Evolutionary conservation across 2,888 invertebrate species (phyloP).

Genomic region (Cryptosula pallasiana): DNA sequence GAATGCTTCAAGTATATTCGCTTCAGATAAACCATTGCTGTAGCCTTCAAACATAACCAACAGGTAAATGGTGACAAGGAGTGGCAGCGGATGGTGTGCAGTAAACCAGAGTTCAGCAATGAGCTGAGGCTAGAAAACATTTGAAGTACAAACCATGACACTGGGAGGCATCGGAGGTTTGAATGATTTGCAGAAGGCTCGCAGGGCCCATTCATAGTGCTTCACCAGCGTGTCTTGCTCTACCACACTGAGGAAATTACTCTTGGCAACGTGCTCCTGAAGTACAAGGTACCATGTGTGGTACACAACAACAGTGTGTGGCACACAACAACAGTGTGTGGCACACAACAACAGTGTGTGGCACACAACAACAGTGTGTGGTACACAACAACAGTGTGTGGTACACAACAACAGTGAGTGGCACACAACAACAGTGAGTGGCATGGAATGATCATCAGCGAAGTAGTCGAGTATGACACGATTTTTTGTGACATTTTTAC

Average conservation of each 20-base stretch:
- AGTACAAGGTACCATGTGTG: neutral
- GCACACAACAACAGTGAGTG: too few species aligned
- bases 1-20: conserved; percentile 91
- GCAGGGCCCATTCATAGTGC: conserved; percentile 77
- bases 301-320: too few species aligned
- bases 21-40: conserved; percentile 92
- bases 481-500: too few species aligned
- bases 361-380: too few species aligned
- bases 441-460: too few species aligned
- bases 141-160: conserved; percentile 57
- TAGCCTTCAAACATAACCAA: conserved; percentile 59
- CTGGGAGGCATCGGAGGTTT: conserved; percentile 90
- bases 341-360: too few species aligned
- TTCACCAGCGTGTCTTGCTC: conserved; percentile 78
- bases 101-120: too few species aligned
- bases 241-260: conserved; percentile 67
- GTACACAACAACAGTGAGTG: too few species aligned
- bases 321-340: too few species aligned
- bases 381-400: too few species aligned
- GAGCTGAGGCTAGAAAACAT: too few species aligned
- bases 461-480: too few species aligned
- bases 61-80: neutral
- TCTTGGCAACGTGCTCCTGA: neutral
- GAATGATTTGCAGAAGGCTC: conserved; percentile 87
- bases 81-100: neutral